phyloP scores from a whole-genome alignment of 2,888 invertebrate genomes.

The Agapostemon virescens region DNA sequence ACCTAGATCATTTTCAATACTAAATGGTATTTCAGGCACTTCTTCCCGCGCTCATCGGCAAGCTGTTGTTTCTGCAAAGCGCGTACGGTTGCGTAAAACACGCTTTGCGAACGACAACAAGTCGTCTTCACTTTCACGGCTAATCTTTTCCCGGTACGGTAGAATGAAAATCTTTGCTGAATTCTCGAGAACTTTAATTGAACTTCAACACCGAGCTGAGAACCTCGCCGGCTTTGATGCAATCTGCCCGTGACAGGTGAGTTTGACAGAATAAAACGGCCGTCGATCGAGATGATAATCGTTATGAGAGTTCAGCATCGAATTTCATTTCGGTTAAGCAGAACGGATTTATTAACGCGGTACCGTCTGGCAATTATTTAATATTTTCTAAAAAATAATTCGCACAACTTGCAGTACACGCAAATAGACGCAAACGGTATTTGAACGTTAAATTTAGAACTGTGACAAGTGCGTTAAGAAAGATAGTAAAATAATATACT shows the following conservation, averaged over 20 bases:
- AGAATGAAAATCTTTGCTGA: slow-evolving; percentile 25
- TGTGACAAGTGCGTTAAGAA: too few species aligned
- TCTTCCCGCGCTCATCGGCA: too few species aligned
- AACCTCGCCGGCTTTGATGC: not conserved
- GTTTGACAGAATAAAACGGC: slow-evolving; percentile 30
- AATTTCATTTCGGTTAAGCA: too few species aligned
- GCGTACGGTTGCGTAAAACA: not conserved
- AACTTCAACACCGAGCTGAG: slow-evolving; percentile 7
- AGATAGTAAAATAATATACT: too few species aligned
- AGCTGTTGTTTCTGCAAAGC: not conserved
- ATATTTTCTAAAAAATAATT: too few species aligned
- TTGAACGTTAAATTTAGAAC: too few species aligned
- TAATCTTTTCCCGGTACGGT: slow-evolving; percentile 6
- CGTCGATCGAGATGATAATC: not conserved
- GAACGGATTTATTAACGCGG: too few species aligned
- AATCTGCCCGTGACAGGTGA: slow-evolving; percentile 23
- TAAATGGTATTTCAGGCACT: not conserved
- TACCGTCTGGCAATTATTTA: too few species aligned
- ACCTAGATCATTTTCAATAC: too few species aligned
- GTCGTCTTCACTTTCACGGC: not conserved
- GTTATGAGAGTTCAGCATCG: too few species aligned
- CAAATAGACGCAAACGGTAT: too few species aligned
- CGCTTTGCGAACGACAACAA: not conserved
- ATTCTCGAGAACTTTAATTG: slow-evolving; percentile 29
- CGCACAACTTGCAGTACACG: too few species aligned